Base-by-base conservation (phyloP, 2,113 vertebrate species). In the Empidonax alnorum region DNA sequence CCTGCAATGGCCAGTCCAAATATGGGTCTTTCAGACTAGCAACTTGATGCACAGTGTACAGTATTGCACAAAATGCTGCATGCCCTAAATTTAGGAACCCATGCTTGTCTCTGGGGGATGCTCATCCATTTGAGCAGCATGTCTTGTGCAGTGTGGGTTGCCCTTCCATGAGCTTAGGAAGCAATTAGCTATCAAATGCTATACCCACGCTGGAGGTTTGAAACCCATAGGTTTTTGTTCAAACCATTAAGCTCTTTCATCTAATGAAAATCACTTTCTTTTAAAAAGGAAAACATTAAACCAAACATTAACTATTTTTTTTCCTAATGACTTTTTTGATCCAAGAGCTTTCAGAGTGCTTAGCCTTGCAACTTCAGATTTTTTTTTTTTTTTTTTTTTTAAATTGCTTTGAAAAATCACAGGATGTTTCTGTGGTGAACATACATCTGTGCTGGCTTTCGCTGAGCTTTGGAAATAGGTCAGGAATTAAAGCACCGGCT, bases 381-480 rank as follows among this genome's bases (percentile, higher is more conserved):
- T 85, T 3, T 33, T 44, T 50, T 49, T 50, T 49, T 35, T 35
- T 7, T 50, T 68, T 53, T 55, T 85, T 85, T 80, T 66, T 53
- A 24, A 83, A 88, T 86, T 93, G 82, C 79, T 93, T 91, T 88
- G 68, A 44, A 89, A 41, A 96, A 96, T 92, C 76, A 86, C 90
- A 92, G 85, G 73, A 86, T 94, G 47, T 92, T 92, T 96, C 92
- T 89, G 88, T 87, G 88, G 79, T 93, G 88, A 84, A 56, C 81
- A 67, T 96, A 94, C 92, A 94, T 97, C 96, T 94, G 96, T 94
- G 92, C 86, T 95, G 94, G 79, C 93, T 95, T 96, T 97, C 0
- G 17, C 76, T 93, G 94, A 96, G 96, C 93, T 95, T 97, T 93
- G 90, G 96, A 97, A 96, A 94, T 96, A 82, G 96, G 96, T 96